Conservation (phyloP, 2,113 vertebrate genomes). For the Pseudorectes ferrugineus region DNA sequence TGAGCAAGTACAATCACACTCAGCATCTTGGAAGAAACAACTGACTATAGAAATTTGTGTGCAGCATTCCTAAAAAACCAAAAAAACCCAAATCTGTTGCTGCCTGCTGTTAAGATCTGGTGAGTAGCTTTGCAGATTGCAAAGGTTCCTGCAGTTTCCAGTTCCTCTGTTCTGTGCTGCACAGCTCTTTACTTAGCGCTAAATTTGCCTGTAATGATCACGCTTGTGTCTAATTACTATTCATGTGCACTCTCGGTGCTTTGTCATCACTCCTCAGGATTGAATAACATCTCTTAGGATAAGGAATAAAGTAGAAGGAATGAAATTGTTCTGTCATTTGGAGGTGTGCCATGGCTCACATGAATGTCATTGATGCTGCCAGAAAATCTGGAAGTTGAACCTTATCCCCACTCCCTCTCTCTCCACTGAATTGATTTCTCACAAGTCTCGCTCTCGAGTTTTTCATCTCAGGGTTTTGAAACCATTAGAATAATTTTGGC, state of each 20-base stretch:
- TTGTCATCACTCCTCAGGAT: not conserved
- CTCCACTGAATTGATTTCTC: not conserved
- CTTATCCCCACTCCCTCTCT: not conserved
- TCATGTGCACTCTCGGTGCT: not conserved
- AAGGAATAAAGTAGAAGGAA: not conserved
- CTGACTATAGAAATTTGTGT: not conserved
- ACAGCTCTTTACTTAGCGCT: not conserved
- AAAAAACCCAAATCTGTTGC: not conserved
- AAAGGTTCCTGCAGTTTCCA: not conserved
- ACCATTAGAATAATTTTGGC: not conserved
- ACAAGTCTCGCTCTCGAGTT: not conserved
- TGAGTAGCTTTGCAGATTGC: not conserved
- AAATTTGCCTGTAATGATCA: not conserved
- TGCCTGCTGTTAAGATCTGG: not conserved
- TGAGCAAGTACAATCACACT: not conserved
- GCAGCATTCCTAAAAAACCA: not conserved
- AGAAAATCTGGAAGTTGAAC: not conserved
- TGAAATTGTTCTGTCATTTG: not conserved
- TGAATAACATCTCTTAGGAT: not conserved
- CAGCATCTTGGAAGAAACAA: not conserved
- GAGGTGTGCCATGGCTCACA: not conserved
- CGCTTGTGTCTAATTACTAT: not conserved
- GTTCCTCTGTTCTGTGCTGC: not conserved
- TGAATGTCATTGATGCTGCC: not conserved
- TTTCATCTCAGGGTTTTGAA: not conserved